These are phyloP conservation scores for Synergus gifuensis DNA, from an alignment of 2,888 invertebrate species.

Conservation along the genomic window DNA sequence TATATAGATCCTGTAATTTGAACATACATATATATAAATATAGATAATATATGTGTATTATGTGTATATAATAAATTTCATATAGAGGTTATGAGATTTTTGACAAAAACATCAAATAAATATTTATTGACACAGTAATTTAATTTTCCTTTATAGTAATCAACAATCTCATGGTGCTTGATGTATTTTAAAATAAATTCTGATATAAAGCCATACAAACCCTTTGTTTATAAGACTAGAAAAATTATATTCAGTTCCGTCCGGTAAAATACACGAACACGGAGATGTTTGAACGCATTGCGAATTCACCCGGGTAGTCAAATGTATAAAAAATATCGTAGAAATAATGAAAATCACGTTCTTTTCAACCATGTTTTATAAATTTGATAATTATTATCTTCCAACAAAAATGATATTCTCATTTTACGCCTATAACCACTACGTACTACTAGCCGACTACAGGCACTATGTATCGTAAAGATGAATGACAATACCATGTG, in stretches of 20 bases:
- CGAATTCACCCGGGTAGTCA: constrained; percentile 33
- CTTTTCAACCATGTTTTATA: constrained; percentile 21
- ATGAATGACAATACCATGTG: neutral
- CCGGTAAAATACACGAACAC: constrained; percentile 71
- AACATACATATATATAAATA: too few species aligned
- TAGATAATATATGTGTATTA: too few species aligned
- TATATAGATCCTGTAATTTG: too few species aligned
- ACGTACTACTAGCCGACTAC: neutral
- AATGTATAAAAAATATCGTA: neutral
- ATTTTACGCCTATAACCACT: constrained; percentile 19
- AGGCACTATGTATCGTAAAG: neutral
- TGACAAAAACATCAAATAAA: neutral
- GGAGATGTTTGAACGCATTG: constrained; percentile 62
- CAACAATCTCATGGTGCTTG: constrained; percentile 14
- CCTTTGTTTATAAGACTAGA: constrained; percentile 54
- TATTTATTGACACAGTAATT: neutral
- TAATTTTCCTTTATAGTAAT: neutral
- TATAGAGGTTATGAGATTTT: neutral
- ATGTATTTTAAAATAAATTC: constrained; percentile 33
- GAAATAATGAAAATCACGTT: neutral
- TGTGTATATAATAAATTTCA: neutral
- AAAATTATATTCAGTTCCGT: constrained; percentile 69
- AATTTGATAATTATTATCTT: constrained; percentile 18
- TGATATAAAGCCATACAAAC: constrained; percentile 39
- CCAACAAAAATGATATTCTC: constrained; percentile 17